These are phyloP conservation scores for Pterostichus niger DNA, from an alignment of 2,888 invertebrate species.

Conservation along the genomic window DNA sequence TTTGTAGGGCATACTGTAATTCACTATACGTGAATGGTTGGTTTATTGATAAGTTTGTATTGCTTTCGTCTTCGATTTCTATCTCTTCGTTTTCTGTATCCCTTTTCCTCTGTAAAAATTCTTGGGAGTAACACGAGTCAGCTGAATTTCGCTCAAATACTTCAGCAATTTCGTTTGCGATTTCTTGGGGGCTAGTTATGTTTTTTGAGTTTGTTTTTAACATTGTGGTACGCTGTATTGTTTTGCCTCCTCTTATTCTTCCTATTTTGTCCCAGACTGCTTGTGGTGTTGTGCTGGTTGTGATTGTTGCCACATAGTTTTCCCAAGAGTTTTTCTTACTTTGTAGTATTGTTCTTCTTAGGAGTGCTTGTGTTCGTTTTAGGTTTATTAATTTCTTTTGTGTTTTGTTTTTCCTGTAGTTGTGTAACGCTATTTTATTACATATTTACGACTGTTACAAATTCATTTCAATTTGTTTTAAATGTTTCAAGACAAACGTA, in stretches of 20 bases:
- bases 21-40: conserved; percentile 1
- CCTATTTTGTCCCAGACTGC: conserved; percentile 19
- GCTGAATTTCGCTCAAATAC: background rate
- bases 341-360: conserved; percentile 30
- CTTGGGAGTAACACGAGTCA: background rate
- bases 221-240: conserved; percentile 8
- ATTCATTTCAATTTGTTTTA: too few species aligned
- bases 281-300: background rate
- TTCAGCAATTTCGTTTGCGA: conserved; percentile 6
- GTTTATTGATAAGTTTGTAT: background rate
- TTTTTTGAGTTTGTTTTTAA: background rate
- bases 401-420: too few species aligned
- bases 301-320: conserved; percentile 1
- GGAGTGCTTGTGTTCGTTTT: background rate
- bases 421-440: too few species aligned
- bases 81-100: background rate
- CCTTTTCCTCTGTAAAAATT: background rate
- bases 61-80: background rate
- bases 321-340: conserved; percentile 16
- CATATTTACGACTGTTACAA: too few species aligned
- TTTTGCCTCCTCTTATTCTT: conserved; percentile 11
- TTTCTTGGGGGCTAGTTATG: background rate
- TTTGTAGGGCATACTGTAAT: background rate
- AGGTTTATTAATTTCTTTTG: too few species aligned
- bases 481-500: too few species aligned